Evolutionary conservation across 2,797 vertebrate species (phyloP), one percentile per base, ranked within the genome.

Genomic region (Yasuhikotakia modesta): DNA sequence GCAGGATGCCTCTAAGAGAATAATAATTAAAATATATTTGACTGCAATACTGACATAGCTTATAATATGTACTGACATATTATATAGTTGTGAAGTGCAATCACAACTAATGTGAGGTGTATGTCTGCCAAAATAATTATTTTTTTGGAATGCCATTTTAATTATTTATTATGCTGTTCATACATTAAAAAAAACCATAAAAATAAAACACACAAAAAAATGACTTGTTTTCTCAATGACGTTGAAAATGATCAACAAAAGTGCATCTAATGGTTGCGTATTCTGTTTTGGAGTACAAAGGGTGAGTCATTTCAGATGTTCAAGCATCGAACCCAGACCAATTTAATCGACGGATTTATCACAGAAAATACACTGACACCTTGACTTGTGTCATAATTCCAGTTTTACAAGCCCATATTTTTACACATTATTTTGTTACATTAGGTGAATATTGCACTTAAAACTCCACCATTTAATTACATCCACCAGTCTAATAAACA

Each of bases 401-500:
- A 83, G 87, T 95, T 93, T 95, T 94, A 95, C 92, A 94, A 95
- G 93, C 94, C 92, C 93, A 94, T 94, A 96, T 94, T 94, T 94
- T 90, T 93, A 90, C 93, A 92, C 91, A 90, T 95, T 95, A 94
- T 95, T 94, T 95, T 94, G 94, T 89, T 92, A 92, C 95, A 95
- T 96, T 95, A 97, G 95, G 89, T 92, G 95, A 96, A 96, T 94
- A 95, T 91, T 95, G 94, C 95, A 96, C 93, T 95, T 98, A 96
- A 95, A 97, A 96, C 93, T 95, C 94, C 88, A 92, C 95, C 95
- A 93, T 96, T 96, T 96, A 96, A 98, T 96, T 97, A 95, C 96
- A 96, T 96, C 96, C 95, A 95, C 94, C 94, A 92, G 93, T 92
- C 93, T 93, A 94, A 97, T 99, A 98, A 98, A 98, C 95, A 96